phyloP scores from a whole-genome alignment of 2,797 vertebrate genomes.

The Meriones psammophilus region DNA sequence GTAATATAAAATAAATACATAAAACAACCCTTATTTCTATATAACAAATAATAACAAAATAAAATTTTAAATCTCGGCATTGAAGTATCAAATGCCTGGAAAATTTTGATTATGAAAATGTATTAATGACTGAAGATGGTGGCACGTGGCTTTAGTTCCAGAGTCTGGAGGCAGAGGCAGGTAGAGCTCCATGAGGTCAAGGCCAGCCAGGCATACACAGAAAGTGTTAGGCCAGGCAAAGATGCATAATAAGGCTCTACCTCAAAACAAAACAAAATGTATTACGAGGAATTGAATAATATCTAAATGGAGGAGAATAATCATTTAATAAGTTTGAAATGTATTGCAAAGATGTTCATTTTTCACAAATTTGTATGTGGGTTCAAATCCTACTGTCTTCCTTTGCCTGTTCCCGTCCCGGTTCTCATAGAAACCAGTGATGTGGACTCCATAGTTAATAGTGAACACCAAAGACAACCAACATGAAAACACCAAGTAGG shows the following conservation, averaged over 20 bases:
- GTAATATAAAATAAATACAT: conserved; percentile 12
- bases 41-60: conserved; percentile 29
- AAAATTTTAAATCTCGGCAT: neutral
- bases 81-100: neutral
- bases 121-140: neutral
- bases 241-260: neutral
- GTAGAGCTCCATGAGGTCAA: too few species aligned
- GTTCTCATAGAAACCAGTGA: neutral
- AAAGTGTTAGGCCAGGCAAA: neutral
- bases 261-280: conserved; percentile 1
- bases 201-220: neutral
- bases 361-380: neutral
- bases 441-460: conserved; percentile 37
- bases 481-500: neutral
- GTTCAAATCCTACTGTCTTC: neutral
- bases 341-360: neutral
- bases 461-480: neutral
- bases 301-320: neutral
- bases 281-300: conserved; percentile 6
- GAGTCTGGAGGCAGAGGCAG: too few species aligned
- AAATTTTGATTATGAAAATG: neutral
- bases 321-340: conserved; percentile 29
- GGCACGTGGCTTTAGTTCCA: neutral
- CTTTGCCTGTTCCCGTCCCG: neutral
- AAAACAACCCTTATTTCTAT: conserved; percentile 28